Evolutionary conservation across 2,113 vertebrate genomes (phyloP).

Genomic region (Grus americana): DNA sequence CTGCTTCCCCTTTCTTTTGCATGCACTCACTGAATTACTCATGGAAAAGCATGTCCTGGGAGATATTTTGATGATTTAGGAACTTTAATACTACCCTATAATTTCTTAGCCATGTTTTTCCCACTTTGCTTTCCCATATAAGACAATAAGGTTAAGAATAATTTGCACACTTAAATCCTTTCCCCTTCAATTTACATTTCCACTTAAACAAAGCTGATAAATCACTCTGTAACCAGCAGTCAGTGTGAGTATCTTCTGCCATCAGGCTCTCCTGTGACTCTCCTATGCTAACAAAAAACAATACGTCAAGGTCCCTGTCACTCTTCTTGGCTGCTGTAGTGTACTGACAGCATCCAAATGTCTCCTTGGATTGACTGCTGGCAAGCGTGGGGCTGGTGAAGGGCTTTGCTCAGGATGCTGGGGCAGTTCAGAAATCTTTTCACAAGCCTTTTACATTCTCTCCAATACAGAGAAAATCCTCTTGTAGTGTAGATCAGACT

Average conservation of each 20-base stretch:
- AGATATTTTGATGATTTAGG: background rate
- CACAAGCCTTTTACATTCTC: background rate
- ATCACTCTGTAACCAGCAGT: background rate
- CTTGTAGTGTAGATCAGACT: background rate
- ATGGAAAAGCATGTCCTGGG: background rate
- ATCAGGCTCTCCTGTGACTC: background rate
- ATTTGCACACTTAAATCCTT: background rate
- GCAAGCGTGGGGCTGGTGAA: rapidly evolving
- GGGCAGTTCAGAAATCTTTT: background rate
- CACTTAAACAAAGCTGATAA: background rate
- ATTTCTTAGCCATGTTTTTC: background rate
- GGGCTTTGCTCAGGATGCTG: background rate
- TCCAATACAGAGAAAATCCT: background rate
- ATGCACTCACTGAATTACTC: background rate
- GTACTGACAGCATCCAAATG: background rate
- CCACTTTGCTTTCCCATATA: background rate
- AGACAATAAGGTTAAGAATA: background rate
- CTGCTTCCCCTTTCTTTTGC: background rate
- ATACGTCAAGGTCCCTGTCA: background rate
- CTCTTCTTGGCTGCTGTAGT: background rate
- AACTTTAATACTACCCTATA: background rate
- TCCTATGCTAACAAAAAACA: background rate
- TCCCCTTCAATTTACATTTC: background rate
- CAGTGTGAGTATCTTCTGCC: background rate
- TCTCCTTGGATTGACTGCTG: background rate